Conservation (phyloP, 2,888 invertebrate genomes). For the Microctonus brassicae region DNA sequence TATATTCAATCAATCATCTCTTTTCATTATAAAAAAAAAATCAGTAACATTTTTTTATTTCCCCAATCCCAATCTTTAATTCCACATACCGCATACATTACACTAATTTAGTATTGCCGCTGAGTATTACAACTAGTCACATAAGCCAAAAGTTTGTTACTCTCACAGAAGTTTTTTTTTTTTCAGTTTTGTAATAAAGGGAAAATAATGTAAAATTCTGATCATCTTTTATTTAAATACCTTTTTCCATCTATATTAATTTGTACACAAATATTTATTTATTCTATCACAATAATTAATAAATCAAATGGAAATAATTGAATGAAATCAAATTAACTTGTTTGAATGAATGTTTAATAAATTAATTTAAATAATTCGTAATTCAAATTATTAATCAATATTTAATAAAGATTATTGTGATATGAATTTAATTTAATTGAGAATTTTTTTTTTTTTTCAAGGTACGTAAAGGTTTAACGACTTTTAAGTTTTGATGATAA, state of each 20-base stretch:
- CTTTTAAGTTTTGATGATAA: no score
- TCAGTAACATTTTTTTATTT: not conserved
- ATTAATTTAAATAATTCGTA: no score
- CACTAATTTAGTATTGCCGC: constrained; percentile 67
- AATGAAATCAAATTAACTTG: no score
- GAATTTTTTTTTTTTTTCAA: no score
- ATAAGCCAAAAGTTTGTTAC: constrained; percentile 68
- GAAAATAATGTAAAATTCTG: constrained; percentile 48
- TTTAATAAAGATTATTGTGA: no score
- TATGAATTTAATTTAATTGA: no score
- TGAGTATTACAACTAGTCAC: constrained; percentile 68
- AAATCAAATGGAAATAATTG: no score
- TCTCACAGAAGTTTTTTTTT: constrained; percentile 62
- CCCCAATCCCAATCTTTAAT: constrained; percentile 23
- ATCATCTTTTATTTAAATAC: constrained; percentile 2
- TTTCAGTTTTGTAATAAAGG: constrained; percentile 65
- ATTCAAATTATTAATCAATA: no score
- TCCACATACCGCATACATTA: constrained; percentile 54
- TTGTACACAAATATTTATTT: no score
- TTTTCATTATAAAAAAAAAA: not conserved
- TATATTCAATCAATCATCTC: not conserved
- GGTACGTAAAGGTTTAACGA: no score
- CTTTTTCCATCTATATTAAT: no score
- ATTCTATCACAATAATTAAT: no score
- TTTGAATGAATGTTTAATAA: not conserved